phyloP scores from a whole-genome alignment of 2,888 invertebrate species.

The Diplolepis rosae region DNA sequence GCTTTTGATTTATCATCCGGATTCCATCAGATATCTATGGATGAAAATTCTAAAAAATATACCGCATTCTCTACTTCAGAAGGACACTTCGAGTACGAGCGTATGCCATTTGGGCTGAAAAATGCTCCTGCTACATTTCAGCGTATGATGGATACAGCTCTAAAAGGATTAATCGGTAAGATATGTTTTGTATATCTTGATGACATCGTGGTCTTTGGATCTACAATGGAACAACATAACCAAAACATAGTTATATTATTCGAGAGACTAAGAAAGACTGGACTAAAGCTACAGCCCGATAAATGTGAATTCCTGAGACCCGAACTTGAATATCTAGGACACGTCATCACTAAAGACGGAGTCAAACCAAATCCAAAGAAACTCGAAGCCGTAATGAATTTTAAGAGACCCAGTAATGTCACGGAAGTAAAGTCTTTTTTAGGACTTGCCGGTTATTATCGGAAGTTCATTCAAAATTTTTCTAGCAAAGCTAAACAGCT shows the following conservation, averaged over 20 bases:
- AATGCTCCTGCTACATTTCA: too few species aligned
- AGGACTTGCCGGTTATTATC: too few species aligned
- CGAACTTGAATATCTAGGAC: neutral
- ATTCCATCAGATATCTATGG: too few species aligned
- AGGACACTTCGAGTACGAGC: too few species aligned
- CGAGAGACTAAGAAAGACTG: neutral
- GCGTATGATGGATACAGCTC: too few species aligned
- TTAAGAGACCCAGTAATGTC: neutral
- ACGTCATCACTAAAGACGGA: neutral
- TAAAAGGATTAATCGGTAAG: too few species aligned
- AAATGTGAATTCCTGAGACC: neutral
- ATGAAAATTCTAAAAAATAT: too few species aligned
- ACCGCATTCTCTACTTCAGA: too few species aligned
- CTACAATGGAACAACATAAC: neutral
- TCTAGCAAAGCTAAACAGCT: neutral
- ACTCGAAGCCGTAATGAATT: neutral
- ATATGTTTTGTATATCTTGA: neutral
- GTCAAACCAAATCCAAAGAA: neutral
- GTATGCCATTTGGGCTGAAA: too few species aligned
- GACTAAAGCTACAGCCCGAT: neutral
- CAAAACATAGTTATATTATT: neutral
- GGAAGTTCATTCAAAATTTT: too few species aligned
- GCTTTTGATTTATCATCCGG: too few species aligned
- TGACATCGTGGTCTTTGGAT: neutral
- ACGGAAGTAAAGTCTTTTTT: neutral